Evolutionary conservation across 2,797 vertebrate genomes (phyloP), one percentile per base, ranked within the genome.

Genomic region (Miichthys miiuy): DNA sequence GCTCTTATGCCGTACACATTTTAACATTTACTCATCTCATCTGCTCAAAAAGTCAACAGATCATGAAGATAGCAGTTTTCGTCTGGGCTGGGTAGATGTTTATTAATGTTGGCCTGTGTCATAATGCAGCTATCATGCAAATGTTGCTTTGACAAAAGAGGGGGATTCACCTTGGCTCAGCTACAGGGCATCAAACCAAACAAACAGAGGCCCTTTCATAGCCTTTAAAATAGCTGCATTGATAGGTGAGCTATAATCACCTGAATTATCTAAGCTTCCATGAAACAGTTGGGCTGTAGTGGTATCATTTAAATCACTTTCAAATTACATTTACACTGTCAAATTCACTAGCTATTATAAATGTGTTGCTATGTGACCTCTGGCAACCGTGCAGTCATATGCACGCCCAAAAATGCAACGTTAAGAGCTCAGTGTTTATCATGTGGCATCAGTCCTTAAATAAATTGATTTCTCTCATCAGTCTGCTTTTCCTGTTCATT

Each of bases 401-500:
- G 63, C 70, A 66, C 57, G 52, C 79, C 46, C 25, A 75, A 65
- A 17, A 30, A 76, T 70, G 72, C 52, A 56, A 55, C 0, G 55
- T 63, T 69, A 60, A 77, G 77, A 82, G 69, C 64, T 54, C 42
- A 41, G 50, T 80, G 72, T 84, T 88, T 85, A 69, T 79, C 67
- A 71, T 79, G 56, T 60, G 79, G 79, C 71, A 86, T 77, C 42
- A 55, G 48, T 52, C 51, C 65, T 77, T 66, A 77, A 47, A 80
- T 80, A 76, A 77, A 77, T 68, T 76, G 52, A 88, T 88, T 86
- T 81, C 71, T 70, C 82, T 81, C 83, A 80, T 88, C 83, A 75
- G 65, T 12, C 58, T 73, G 56, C 69, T 78, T 88, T 83, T 83
- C 72, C 86, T 81, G 64, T 80, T 85, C 72, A 80, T 87, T 86